These are phyloP conservation scores for Torymus tubicola DNA, from an alignment of 2,888 invertebrate genomes.

Conservation along the genomic window DNA sequence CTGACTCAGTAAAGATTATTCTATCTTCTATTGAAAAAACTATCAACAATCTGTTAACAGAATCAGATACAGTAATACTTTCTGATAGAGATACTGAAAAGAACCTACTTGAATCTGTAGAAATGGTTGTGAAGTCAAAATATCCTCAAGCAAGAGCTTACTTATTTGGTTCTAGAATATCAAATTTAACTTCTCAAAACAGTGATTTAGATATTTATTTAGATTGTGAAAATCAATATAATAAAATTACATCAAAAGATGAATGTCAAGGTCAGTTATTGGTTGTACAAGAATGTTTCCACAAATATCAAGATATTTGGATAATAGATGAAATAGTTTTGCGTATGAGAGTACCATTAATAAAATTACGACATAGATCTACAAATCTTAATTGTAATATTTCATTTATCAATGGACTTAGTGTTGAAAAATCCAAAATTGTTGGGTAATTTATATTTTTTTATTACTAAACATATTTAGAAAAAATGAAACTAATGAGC, in stretches of 20 bases:
- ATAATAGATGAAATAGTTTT: slow-evolving; percentile 74
- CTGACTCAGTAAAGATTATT: slow-evolving; percentile 53
- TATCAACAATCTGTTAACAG: slow-evolving; percentile 51
- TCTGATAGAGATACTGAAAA: slow-evolving; percentile 52
- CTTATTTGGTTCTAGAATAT: slow-evolving; percentile 81
- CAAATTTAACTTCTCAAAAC: slow-evolving; percentile 76
- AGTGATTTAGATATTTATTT: slow-evolving; percentile 72
- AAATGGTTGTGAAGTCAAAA: slow-evolving; percentile 57
- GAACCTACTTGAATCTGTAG: slow-evolving; percentile 61
- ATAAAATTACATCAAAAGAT: slow-evolving; percentile 40
- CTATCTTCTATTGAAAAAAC: slow-evolving; percentile 57
- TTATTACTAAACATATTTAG: slow-evolving; percentile 5
- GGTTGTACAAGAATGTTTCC: slow-evolving; percentile 59
- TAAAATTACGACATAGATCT: slow-evolving; percentile 77
- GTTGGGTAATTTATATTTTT: slow-evolving; percentile 69
- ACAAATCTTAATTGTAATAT: slow-evolving; percentile 80
- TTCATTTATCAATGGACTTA: slow-evolving; percentile 80
- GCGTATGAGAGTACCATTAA: slow-evolving; percentile 80
- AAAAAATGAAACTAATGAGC: too few species aligned
- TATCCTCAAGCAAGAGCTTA: slow-evolving; percentile 73
- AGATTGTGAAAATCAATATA: slow-evolving; percentile 66
- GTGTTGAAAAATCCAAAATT: slow-evolving; percentile 79
- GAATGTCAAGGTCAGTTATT: slow-evolving; percentile 40
- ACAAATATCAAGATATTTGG: slow-evolving; percentile 60
- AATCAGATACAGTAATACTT: slow-evolving; percentile 56